Evolutionary conservation across 2,888 invertebrate genomes (phyloP), one percentile per base, ranked within the genome.

Genomic region (Spatulosminthurus flaviceps): DNA sequence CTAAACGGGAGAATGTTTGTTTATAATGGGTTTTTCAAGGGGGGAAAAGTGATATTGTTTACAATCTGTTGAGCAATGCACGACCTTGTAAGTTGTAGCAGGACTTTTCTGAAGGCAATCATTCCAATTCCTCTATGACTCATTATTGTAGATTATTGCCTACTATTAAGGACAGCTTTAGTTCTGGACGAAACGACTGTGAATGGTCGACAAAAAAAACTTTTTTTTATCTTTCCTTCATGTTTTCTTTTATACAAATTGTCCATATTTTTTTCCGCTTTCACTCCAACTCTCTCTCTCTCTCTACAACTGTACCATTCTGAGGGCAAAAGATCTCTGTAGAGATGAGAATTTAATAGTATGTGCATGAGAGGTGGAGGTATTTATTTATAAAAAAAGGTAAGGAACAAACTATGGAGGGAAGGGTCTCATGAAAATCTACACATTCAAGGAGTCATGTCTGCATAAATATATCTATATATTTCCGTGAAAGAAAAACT

Each of bases 61-160:
- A 51, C 51, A 51, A 51, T 51, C 19, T 51, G n/a, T 51, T 51
- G 51, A 51, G 51, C 51, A 51, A 51, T 51, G 51, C 51, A 51
- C 51, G 51, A 51, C 51, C 51, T 51, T 51, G 51, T 51, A 41
- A 13, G 41, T 13, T n/a, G n/a, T n/a, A n/a, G n/a, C n/a, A n/a
- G n/a, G n/a, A 51, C n/a, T 2, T 2, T 2, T n/a, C 51, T 51
- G 51, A 51, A 51, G 51, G 51, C 51, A 51, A 51, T 51, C 9
- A 51, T 51, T 51, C n/a, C 51, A 51, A 19, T 51, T 51, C 16
- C 19, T 16, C 19, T 51, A 51, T 16, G 5, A 51, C 51, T 51
- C 51, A 51, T 51, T 51, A 51, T 51, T 51, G 51, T 51, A 51
- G 51, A 51, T 51, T 51, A 51, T 51, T 5, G 51, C 7, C n/a